Base-by-base conservation (phyloP, 1,140 invertebrate genomes). In the Xylocopa sonorina region DNA sequence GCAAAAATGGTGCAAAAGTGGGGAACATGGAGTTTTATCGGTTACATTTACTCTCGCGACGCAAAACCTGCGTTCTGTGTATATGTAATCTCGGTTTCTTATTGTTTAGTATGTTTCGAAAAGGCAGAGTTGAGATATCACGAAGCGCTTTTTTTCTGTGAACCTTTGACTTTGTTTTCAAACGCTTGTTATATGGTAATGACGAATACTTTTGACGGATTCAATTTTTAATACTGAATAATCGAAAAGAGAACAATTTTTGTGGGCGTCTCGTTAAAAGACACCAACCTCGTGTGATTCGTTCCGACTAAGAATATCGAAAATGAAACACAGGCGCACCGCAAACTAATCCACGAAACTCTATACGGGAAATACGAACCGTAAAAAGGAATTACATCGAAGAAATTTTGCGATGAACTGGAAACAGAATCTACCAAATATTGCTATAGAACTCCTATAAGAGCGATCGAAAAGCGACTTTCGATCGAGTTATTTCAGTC, bases 1-100 rank as follows among this genome's bases (percentile, higher is more conserved):
- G 43, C 46, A 78, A 64, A 72, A 53, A 34, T n/a, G 48, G 77
- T 83, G 83, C 66, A 72, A 74, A 74, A 50, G 51, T n/a, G 58
- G 72, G 74, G 71, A 73, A 71, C 46, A 62, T 24, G 43, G 12
- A 51, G 58, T 71, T 51, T 14, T 4, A 32, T 50, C 5, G 58
- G 38, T 38, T 21, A 58, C 12, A 27, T 29, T 55, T 24, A 12
- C 7, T 43, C 3, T 10, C n/a, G 21, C 62, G n/a, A 27, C 62
- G 38, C 16, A 6, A 24, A 43, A 21, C 16, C n/a, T 27, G 12
- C 38, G 6, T 16, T 4, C 18, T 34, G 16, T n/a, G n/a, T n/a
- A n/a, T n/a, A n/a, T n/a, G n/a, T n/a, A n/a, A 63, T 29, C 24
- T 64, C 41, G 2, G n/a, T 32, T 64, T 38, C 27, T 2, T 38